phyloP scores from a whole-genome alignment of 2,888 invertebrate species.

The Drosophila mulleri region DNA sequence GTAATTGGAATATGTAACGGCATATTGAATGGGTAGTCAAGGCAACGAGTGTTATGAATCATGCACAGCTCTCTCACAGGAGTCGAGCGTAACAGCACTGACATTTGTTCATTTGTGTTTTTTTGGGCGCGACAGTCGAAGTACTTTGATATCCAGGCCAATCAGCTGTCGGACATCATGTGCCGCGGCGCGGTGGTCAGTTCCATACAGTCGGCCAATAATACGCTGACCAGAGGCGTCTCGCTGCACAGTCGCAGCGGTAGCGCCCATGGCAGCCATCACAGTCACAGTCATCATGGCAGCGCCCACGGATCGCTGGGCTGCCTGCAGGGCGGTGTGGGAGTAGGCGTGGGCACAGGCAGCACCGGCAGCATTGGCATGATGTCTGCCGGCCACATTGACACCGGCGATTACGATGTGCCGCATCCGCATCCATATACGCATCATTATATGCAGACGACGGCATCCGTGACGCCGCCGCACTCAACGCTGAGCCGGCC shows the following conservation, averaged over 20 bases:
- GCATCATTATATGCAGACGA: conserved; percentile 85
- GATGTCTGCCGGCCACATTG: conserved; percentile 83
- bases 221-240: conserved; percentile 85
- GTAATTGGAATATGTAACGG: conserved; percentile 10
- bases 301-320: conserved; percentile 82
- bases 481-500: conserved; percentile 85
- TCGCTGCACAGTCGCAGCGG: conserved; percentile 84
- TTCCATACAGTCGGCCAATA: conserved; percentile 85
- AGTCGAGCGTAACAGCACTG: conserved; percentile 32
- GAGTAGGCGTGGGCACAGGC: conserved; percentile 66
- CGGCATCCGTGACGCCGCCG: conserved; percentile 84
- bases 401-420: conserved; percentile 85
- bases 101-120: conserved; percentile 20
- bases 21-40: conserved; percentile 6
- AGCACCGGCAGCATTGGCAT: conserved; percentile 83
- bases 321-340: conserved; percentile 78
- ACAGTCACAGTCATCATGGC: conserved; percentile 80
- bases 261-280: conserved; percentile 81
- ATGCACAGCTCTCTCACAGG: conserved; percentile 50
- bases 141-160: conserved; percentile 85
- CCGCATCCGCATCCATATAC: conserved; percentile 86
- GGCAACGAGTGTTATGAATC: conserved; percentile 42
- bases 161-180: conserved; percentile 85
- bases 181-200: conserved; percentile 85
- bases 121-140: conserved; percentile 78